Evolutionary conservation across 1,140 invertebrate species (phyloP).

Genomic region (Saccostrea cuccullata): DNA sequence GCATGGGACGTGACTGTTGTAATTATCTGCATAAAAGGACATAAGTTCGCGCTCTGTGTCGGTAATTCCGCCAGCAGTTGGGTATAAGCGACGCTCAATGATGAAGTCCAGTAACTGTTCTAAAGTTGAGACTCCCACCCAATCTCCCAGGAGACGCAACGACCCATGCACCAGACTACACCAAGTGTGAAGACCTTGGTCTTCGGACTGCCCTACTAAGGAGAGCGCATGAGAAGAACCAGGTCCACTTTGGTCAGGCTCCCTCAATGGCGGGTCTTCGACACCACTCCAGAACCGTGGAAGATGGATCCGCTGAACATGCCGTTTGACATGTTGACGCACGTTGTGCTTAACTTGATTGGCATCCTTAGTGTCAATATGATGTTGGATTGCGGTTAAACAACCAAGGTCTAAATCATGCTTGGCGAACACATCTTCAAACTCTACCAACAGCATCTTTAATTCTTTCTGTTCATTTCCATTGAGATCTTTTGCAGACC

Average conservation of each 20-base stretch:
- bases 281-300: background rate
- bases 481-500: background rate
- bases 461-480: background rate
- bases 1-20: background rate
- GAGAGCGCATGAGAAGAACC: too few relatives aligned
- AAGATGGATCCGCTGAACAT: too few relatives aligned
- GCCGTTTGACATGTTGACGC: too few relatives aligned
- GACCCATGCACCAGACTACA: too few relatives aligned
- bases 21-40: background rate
- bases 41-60: background rate
- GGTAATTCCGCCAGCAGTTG: background rate
- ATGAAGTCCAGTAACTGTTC: background rate
- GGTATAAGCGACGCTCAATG: background rate
- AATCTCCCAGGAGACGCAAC: too few relatives aligned
- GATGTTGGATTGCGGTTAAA: conserved; percentile 47
- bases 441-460: conserved; percentile 31
- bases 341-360: conserved; percentile 38
- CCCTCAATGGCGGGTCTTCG: too few relatives aligned
- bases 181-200: too few relatives aligned
- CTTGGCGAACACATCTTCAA: conserved; percentile 57
- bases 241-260: background rate
- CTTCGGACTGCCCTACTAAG: too few relatives aligned
- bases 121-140: too few relatives aligned
- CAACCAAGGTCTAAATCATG: conserved; percentile 58
- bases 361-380: conserved; percentile 54